Evolutionary conservation across 2,113 vertebrate genomes (phyloP), one percentile per base, ranked within the genome.

Genomic region (Peromyscus polionotus): DNA sequence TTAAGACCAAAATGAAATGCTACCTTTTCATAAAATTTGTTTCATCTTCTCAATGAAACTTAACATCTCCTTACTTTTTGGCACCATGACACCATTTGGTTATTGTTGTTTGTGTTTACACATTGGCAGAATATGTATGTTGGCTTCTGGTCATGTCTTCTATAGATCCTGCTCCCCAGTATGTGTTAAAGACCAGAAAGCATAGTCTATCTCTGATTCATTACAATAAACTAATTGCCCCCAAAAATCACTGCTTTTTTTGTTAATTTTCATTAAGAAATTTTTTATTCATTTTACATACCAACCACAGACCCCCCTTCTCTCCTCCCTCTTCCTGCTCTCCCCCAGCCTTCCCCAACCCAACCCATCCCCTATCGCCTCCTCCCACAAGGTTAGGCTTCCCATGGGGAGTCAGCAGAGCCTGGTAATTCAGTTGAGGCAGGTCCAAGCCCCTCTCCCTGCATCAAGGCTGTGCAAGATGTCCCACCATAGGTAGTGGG

Each of bases 1-100:
- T 94, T 36, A 91, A 97, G 7, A 24, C 5, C 39, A 36, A 77
- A n/a, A 26, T 87, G 26, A 95, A 97, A 95, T 67, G 13, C 13
- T 26, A 76, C 3, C 10, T 72, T 76, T 93, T 93, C n/a, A 91
- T 36, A 63, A 79, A 90, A 54, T 84, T 68, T 68, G 90, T 39
- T 24, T 79, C 39, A 96, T 65, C 36, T 6, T 31, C 33, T 61
- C 45, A 72, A 31, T 85, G 51, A 95, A 10, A 88, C 51, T 84
- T 84, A 87, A 90, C 6, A 59, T 10, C 6, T 22, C 20, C 54
- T 91, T 81, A 61, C 19, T n/a, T 67, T 88, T 12, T 80, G 28
- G 16, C 67, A 61, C 24, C 7, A 33, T 5, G 28, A 31, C 5
- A 83, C 16, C 17, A 8, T 70, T 68, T n/a, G 79, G 33, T 6